Conservation (phyloP, 1,140 invertebrate species). For the Dendroctonus ponderosae region DNA sequence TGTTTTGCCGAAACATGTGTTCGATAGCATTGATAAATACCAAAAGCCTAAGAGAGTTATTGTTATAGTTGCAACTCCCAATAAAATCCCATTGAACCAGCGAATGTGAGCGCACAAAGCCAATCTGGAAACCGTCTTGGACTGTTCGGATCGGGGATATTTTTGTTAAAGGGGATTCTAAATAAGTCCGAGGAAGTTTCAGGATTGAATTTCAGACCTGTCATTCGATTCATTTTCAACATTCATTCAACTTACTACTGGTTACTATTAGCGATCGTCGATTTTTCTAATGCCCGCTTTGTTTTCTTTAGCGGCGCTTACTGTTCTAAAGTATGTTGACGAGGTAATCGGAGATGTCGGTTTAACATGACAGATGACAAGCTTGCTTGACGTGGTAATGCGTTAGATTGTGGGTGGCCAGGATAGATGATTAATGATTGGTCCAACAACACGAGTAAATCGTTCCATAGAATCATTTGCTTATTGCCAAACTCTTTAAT, state of each 20-base stretch:
- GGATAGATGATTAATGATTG: background rate
- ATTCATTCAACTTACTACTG: background rate
- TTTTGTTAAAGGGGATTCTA: background rate
- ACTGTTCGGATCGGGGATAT: too few relatives aligned
- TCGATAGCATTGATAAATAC: background rate
- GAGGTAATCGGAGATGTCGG: conserved; percentile 22
- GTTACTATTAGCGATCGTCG: conserved; percentile 13
- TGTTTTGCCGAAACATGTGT: conserved; percentile 13
- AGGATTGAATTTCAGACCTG: conserved; percentile 5
- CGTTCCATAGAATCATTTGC: too few relatives aligned
- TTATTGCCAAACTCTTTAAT: too few relatives aligned
- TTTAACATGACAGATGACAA: conserved; percentile 27
- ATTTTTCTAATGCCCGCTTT: conserved; percentile 16
- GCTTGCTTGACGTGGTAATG: conserved; percentile 22
- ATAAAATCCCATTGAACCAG: too few relatives aligned
- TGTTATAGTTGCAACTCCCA: background rate
- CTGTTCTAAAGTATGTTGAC: conserved; percentile 25
- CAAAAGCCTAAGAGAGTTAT: background rate
- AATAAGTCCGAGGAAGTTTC: background rate
- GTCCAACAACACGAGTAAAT: too few relatives aligned
- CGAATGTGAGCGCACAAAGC: too few relatives aligned
- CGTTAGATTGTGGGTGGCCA: conserved; percentile 27
- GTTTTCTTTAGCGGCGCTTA: conserved; percentile 29
- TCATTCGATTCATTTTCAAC: conserved; percentile 5
- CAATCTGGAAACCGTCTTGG: too few relatives aligned